Evolutionary conservation across 2,888 invertebrate genomes (phyloP).

Genomic region (Calliopum simillimum): DNA sequence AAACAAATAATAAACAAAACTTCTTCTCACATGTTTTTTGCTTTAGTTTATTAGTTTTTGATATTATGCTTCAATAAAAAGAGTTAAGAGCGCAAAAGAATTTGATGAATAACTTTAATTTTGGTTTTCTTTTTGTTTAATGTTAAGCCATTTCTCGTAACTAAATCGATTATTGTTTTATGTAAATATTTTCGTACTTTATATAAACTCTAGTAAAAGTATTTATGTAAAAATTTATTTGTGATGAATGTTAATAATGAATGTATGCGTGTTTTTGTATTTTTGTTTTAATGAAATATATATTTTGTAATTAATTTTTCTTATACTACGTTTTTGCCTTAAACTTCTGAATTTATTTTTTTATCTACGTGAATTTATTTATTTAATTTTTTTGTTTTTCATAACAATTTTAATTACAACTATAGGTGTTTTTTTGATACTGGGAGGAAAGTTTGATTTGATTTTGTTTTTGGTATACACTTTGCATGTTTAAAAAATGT

Average conservation of each 20-base stretch:
- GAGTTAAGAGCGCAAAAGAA: not conserved
- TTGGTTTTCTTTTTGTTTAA: conserved; percentile 12
- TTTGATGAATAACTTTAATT: conserved; percentile 8
- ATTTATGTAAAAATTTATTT: conserved; percentile 1
- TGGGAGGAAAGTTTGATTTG: too few species aligned
- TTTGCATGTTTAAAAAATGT: conserved; percentile 23
- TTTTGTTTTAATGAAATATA: conserved; percentile 21
- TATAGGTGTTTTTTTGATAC: too few species aligned
- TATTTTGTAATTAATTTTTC: conserved; percentile 29
- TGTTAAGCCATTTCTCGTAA: conserved; percentile 27
- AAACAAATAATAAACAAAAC: too few species aligned
- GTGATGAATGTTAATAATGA: conserved; percentile 29
- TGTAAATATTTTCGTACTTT: conserved; percentile 2
- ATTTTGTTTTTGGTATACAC: conserved; percentile 9
- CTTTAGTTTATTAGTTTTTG: not conserved
- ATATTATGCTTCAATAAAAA: not conserved
- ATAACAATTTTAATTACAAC: too few species aligned
- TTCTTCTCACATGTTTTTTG: not conserved
- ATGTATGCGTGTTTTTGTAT: conserved; percentile 1
- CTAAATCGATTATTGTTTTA: conserved; percentile 36
- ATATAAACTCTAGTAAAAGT: conserved; percentile 1
- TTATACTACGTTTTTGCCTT: conserved; percentile 26
- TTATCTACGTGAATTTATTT: too few species aligned
- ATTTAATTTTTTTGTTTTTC: too few species aligned
- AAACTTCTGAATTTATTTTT: conserved; percentile 19